These are phyloP conservation scores for Epicauta chinensis DNA, from an alignment of 1,140 invertebrate genomes.

Conservation along the genomic window DNA sequence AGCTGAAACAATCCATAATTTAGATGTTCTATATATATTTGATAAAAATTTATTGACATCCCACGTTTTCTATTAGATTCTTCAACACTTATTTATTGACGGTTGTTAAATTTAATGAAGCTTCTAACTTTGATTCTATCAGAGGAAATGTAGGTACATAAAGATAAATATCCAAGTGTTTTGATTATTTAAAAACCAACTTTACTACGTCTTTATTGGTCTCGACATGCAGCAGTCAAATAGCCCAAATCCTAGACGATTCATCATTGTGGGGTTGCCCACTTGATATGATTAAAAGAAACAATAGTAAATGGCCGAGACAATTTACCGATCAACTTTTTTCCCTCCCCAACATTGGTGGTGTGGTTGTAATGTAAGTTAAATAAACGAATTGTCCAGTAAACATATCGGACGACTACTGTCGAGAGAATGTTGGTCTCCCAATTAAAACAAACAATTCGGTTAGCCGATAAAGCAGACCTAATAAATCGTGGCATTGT, in stretches of 20 bases:
- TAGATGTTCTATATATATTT: conserved; percentile 2
- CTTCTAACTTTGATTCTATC: conserved; percentile 4
- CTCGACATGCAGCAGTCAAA: too few relatives aligned
- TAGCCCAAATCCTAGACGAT: too few relatives aligned
- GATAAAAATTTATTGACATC: conserved; percentile 10
- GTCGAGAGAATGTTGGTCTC: conserved; percentile 19
- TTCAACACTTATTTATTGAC: conserved; percentile 8
- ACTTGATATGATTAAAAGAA: too few relatives aligned
- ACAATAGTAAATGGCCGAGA: too few relatives aligned
- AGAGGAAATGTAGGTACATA: too few relatives aligned
- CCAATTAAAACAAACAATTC: conserved; percentile 26
- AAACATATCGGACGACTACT: conserved; percentile 17
- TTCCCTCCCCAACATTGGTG: too few relatives aligned
- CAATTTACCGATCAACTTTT: too few relatives aligned
- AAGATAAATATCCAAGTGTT: too few relatives aligned
- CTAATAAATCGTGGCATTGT: conserved; percentile 33
- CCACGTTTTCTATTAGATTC: conserved; percentile 3
- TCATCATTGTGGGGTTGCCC: too few relatives aligned
- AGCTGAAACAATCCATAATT: conserved; percentile 14
- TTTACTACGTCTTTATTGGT: too few relatives aligned
- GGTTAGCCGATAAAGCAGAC: conserved; percentile 29
- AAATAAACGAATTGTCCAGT: background rate
- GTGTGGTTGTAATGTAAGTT: too few relatives aligned
- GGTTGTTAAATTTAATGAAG: conserved; percentile 14
- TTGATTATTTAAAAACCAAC: too few relatives aligned